Evolutionary conservation across 2,797 vertebrate species (phyloP), one percentile per base, ranked within the genome.

Genomic region (Alfaro cultratus): DNA sequence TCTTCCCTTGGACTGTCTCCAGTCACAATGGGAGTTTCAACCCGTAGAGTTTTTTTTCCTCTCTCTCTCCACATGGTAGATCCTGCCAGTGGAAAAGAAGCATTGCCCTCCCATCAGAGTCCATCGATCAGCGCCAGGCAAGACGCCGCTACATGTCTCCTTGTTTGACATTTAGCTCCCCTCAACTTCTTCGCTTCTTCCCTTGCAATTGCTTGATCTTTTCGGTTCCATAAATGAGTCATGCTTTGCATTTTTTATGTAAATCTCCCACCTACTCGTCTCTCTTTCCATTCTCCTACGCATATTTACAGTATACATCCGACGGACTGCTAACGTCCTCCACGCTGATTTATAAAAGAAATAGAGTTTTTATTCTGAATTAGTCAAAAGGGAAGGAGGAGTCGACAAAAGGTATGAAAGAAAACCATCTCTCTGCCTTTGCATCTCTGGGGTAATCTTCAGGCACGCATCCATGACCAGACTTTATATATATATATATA

Each of bases 81-180:
- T 86, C 62, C 77, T 82, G 79, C 80, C 76, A 70, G 64, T 80
- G 81, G 76, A 80, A 87, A 79, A 82, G 53, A 83, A 82, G 85
- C 74, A 71, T 70, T 89, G 83, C 84, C 85, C 89, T 91, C 88
- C 80, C 83, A 89, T 85, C 64, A 12, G 73, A 87, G 84, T 91
- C 83, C 84, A 91, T 93, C 86, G 85, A 89, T 93, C 92, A 93
- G 51, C 72, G 73, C 76, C 77, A 78, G 77, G 77, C 83, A 15
- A 31, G 77, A 79, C 76, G 71, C 77, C 82, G 74, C 84, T 77
- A 80, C 81, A 84, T 79, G 87, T 74, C 85, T 85, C 80, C 47
- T 82, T 16, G 5, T 88, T 87, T 92, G 88, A 91, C 88, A 92
- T 92, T 90, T 91, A 87, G 75, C 75, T 83, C 80, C 84, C 39